Evolutionary conservation across 2,113 vertebrate genomes (phyloP).

Genomic region (Sinocyclocheilus rhinocerous): DNA sequence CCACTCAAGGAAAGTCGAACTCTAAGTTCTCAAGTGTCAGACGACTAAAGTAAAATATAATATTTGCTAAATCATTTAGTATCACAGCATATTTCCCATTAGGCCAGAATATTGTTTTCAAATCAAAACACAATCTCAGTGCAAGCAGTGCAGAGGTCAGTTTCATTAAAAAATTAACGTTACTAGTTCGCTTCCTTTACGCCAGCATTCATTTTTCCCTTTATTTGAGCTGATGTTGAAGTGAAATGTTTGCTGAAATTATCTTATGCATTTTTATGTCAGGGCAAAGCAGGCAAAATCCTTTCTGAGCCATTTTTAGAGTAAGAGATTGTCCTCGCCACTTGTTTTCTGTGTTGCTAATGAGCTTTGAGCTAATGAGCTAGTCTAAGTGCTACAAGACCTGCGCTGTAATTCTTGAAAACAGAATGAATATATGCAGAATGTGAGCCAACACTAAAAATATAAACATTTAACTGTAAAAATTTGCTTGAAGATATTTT

Average conservation of each 20-base stretch:
- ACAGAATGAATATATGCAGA: background rate
- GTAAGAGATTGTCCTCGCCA: background rate
- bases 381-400: background rate
- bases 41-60: background rate
- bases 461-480: conserved; percentile 21
- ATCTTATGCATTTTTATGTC: background rate
- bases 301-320: background rate
- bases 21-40: background rate
- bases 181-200: background rate
- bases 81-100: background rate
- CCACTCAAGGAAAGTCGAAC: background rate
- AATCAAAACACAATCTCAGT: background rate
- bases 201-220: background rate
- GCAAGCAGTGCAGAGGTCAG: background rate
- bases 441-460: background rate
- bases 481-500: background rate
- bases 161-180: background rate
- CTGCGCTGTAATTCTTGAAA: background rate
- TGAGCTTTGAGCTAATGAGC: conserved; percentile 23
- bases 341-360: background rate
- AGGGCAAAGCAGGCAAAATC: background rate
- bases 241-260: background rate
- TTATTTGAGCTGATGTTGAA: background rate
- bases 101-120: background rate
- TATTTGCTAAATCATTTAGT: background rate